Evolutionary conservation across 1,140 invertebrate genomes (phyloP), one percentile per base, ranked within the genome.

Genomic region (Nebria ingens): DNA sequence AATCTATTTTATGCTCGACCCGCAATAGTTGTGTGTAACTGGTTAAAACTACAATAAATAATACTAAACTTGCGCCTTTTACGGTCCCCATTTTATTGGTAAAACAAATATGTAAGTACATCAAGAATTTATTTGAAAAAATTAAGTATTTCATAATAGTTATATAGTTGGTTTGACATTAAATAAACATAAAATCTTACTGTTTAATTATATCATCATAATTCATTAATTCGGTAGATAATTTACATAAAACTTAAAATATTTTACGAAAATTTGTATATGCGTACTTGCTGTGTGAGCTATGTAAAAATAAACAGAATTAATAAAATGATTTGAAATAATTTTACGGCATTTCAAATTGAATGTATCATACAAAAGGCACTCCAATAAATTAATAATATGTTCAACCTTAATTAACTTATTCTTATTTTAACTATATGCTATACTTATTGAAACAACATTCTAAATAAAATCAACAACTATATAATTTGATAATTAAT

Each of bases 301-400:
- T 6, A 45, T 11, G 6, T 45, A 45, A 45, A 11, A 11, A 45
- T 45, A 45, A 45, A 34, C 25, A n/a, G n/a, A n/a, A 45, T 11
- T 45, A 17, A 45, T 4, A 45, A 17, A 9, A 45, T 11, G 6
- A 6, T 29, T 29, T 45, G 6, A 45, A 45, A 12, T 45, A 45
- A 45, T 6, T 29, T 13, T 4, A 29, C 62, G 53, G 38, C 53
- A 49, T 55, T 40, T n/a, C 42, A 51, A 29, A 49, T 29, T 56
- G 21, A 56, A 56, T 51, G 20, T 55, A 51, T 56, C 42, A 51
- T 56, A 56, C 42, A 56, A 56, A 56, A 56, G 54, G 54, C 54
- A 56, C 54, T 56, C 54, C 54, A 56, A 56, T 56, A 56, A 56
- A 56, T 51, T 56, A 51, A n/a, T n/a, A n/a, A 56, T 51, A 56